phyloP scores from a whole-genome alignment of 2,888 invertebrate species.

The Neria commutata region DNA sequence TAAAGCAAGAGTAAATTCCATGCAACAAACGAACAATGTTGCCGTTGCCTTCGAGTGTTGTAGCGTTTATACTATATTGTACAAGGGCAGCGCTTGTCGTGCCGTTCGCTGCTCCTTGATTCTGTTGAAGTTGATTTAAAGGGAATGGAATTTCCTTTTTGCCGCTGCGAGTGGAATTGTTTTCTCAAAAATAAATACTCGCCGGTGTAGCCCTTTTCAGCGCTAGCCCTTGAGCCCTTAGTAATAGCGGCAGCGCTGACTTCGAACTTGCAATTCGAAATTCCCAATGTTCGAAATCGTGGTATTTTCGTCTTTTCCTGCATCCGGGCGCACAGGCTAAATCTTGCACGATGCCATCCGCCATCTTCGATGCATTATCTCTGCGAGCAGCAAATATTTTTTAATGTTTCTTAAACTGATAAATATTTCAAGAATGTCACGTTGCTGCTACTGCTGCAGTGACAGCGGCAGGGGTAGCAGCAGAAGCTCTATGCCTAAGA shows the following conservation, averaged over 20 bases:
- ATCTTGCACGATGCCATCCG: too few relatives aligned
- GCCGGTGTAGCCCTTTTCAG: too few relatives aligned
- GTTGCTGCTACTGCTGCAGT: constrained; percentile 38
- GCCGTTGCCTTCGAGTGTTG: constrained; percentile 34
- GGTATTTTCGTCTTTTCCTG: background rate
- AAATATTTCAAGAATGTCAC: constrained; percentile 52
- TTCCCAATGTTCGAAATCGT: too few relatives aligned
- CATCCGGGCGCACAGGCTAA: too few relatives aligned
- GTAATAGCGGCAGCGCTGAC: too few relatives aligned
- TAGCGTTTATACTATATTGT: too few relatives aligned
- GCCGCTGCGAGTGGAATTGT: too few relatives aligned
- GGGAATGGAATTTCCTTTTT: background rate
- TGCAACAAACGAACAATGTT: constrained; percentile 51
- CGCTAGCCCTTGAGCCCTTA: too few relatives aligned
- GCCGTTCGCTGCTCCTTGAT: background rate
- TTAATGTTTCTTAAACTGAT: constrained; percentile 51
- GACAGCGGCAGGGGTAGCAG: background rate
- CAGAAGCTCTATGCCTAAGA: too few relatives aligned
- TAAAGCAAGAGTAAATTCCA: constrained; percentile 51
- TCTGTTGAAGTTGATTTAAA: background rate
- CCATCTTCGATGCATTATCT: too few relatives aligned
- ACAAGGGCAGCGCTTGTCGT: background rate
- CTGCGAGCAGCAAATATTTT: constrained; percentile 24
- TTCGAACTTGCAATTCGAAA: too few relatives aligned
- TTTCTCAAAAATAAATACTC: background rate